Percentiles rank a stretch among this genome's conserved stretches.
phyloP scores from a whole-genome alignment of 2,113 vertebrate species.

The Ptilonorhynchus violaceus region DNA sequence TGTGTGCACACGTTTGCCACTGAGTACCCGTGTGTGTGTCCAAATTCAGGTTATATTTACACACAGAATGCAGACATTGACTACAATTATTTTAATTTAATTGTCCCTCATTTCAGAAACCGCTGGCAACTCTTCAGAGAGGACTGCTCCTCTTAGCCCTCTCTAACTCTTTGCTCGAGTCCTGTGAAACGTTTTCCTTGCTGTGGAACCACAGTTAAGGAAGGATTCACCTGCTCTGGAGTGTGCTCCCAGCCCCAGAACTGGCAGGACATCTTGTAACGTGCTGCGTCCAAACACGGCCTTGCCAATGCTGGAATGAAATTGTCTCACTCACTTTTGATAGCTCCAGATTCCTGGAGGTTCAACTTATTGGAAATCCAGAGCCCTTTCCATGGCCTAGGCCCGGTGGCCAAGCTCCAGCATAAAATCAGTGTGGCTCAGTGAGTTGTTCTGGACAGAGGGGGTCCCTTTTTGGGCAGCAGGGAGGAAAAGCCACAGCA shows the following conservation, averaged over 20 bases:
- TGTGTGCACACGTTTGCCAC: neutral
- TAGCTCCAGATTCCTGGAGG: constrained; percentile 28
- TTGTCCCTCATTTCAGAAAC: neutral
- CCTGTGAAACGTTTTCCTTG: neutral
- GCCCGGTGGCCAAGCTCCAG: neutral
- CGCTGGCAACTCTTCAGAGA: neutral
- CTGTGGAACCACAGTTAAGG: neutral
- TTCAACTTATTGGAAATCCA: constrained; percentile 35
- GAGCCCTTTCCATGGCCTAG: neutral
- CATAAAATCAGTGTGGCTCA: neutral
- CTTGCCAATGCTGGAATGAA: constrained; percentile 27
- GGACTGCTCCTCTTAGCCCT: neutral
- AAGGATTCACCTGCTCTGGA: constrained; percentile 51
- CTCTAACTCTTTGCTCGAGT: neutral
- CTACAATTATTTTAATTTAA: neutral
- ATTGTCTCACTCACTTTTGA: neutral
- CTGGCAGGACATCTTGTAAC: constrained; percentile 57
- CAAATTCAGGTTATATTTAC: neutral
- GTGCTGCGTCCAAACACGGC: neutral
- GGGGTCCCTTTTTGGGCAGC: neutral
- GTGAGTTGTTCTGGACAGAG: neutral
- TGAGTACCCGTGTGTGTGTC: neutral
- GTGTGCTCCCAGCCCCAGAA: neutral
- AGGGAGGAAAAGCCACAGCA: neutral
- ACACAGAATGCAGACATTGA: neutral